Conservation (phyloP, 2,888 invertebrate genomes). For the Colostygia pectinataria region DNA sequence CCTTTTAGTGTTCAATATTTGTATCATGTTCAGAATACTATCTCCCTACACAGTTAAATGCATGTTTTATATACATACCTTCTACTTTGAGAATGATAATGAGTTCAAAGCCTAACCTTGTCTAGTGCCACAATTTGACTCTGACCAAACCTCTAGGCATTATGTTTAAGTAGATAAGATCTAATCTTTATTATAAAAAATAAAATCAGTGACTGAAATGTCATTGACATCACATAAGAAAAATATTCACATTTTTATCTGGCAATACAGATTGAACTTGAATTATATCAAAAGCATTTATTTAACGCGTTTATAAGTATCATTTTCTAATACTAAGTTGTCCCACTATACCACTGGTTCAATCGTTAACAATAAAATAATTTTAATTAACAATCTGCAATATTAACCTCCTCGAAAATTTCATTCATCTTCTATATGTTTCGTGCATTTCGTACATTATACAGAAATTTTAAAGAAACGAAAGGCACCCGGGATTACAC, state of each 20-base stretch:
- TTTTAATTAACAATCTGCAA: constrained; percentile 71
- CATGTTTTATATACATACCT: constrained; percentile 74
- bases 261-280: constrained; percentile 81
- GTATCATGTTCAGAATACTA: constrained; percentile 70
- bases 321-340: constrained; percentile 76
- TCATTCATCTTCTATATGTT: constrained; percentile 91
- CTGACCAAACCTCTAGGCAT: constrained; percentile 72
- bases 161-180: constrained; percentile 63
- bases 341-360: constrained; percentile 75
- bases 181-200: constrained; percentile 78
- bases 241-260: constrained; percentile 83
- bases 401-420: constrained; percentile 66
- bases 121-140: constrained; percentile 56
- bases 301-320: constrained; percentile 59
- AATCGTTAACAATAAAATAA: constrained; percentile 74
- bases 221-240: constrained; percentile 80
- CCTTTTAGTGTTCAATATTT: constrained; percentile 59
- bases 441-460: constrained; percentile 94
- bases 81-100: constrained; percentile 64
- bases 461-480: constrained; percentile 84
- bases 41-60: constrained; percentile 74
- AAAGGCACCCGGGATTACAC: constrained; percentile 82
- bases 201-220: constrained; percentile 79
- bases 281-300: constrained; percentile 75
- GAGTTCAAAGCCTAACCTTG: constrained; percentile 59